A percentile compares a stretch with the other conserved stretches of the same genome.
These are phyloP conservation scores for Valencia hispanica DNA, from an alignment of 2,797 vertebrate genomes.

Conservation along the genomic window DNA sequence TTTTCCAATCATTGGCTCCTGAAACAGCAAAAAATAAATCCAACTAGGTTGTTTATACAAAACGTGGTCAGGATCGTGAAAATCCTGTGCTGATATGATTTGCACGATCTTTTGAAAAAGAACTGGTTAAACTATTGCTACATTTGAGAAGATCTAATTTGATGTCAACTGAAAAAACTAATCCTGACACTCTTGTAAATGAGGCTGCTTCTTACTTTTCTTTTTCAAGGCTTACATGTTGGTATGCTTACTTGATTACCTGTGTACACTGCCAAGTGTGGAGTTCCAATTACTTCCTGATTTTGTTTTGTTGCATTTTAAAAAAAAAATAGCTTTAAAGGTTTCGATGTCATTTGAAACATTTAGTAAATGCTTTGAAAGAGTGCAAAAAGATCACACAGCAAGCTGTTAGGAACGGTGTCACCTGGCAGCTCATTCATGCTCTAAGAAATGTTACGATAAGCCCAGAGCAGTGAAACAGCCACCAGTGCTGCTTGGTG, in stretches of 20 bases:
- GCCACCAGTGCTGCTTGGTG: slow-evolving; percentile 63
- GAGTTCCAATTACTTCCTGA: not conserved
- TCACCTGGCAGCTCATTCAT: slow-evolving; percentile 69
- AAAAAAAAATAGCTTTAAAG: slow-evolving; percentile 2
- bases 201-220: not conserved
- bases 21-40: not conserved
- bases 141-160: not conserved
- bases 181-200: not conserved
- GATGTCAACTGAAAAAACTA: no score
- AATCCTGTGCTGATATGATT: not conserved
- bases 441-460: slow-evolving; percentile 69
- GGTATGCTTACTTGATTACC: not conserved
- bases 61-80: not conserved
- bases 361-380: slow-evolving; percentile 23
- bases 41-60: not conserved
- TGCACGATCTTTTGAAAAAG: not conserved
- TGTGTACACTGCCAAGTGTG: not conserved
- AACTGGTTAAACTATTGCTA: not conserved
- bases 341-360: slow-evolving; percentile 35
- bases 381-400: slow-evolving; percentile 16
- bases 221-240: not conserved
- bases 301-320: slow-evolving; percentile 9
- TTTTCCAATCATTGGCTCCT: not conserved
- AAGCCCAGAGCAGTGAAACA: slow-evolving; percentile 67
- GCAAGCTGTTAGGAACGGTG: slow-evolving; percentile 47